Evolutionary conservation across 2,113 vertebrate species (phyloP), one percentile per base, ranked within the genome.

Genomic region (Nesogale talazaci): DNA sequence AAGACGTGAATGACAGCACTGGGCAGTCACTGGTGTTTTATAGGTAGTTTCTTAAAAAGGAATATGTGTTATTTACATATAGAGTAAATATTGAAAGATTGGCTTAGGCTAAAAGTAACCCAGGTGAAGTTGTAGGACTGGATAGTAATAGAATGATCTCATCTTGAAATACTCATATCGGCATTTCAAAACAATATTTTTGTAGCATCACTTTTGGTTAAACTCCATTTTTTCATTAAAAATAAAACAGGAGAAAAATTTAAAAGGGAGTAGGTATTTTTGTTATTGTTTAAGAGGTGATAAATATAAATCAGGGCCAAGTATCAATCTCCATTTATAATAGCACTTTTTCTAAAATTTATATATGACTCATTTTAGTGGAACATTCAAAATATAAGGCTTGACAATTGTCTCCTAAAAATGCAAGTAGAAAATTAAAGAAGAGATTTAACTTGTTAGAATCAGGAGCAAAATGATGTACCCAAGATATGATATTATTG

Each of bases 61-160:
- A 76, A 36, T 69, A 67, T n/a, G n/a, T 92, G 77, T 86, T 95
- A 74, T 89, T 95, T 92, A 75, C 86, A 52, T 89, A 82, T 80
- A 95, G 91, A 90, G 61, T 92, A 96, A 95, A 94, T 79, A 90
- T 70, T 76, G 77, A 84, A 88, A 90, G 52, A 75, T 84, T 93
- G 75, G 67, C 42, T 92, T 78, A 70, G 69, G 77, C 34, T 92
- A 93, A 90, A 94, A 87, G 86, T 86, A 91, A 8, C 67, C 72
- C 59, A 90, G 81, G 52, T 87, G 34, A 92, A 57, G 22, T 75
- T 93, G 42, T 23, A 83, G 67, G 72, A 88, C 63, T 87, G 46
- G 77, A 65, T 89, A 56, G 69, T 84, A 16, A 91, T 91, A 93
- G 61, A 86, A 79, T 94, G 63, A 90, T 22, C 19, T 91, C 57